These are phyloP conservation scores for Drosophila setifemur DNA, from an alignment of 1,140 invertebrate genomes.

Conservation along the genomic window DNA sequence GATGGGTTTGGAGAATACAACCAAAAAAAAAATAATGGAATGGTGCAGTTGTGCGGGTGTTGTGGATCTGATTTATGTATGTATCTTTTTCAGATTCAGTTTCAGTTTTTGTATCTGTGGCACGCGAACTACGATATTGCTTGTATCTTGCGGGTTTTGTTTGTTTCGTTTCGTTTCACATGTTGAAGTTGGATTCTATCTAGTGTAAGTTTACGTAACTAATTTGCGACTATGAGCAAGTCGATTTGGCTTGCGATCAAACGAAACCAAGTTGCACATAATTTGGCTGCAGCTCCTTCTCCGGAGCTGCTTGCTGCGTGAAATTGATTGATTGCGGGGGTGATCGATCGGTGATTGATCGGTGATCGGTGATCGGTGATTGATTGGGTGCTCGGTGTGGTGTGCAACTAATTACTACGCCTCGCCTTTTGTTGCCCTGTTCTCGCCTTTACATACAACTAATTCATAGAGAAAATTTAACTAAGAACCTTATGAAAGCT, in stretches of 20 bases:
- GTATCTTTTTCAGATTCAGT: not conserved
- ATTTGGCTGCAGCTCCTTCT: slow-evolving; percentile 58
- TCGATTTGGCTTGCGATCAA: slow-evolving; percentile 72
- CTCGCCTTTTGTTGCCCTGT: slow-evolving; percentile 24
- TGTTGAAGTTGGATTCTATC: slow-evolving; percentile 15
- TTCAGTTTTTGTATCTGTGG: slow-evolving; percentile 34
- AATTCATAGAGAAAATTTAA: slow-evolving; percentile 68
- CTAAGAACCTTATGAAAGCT: slow-evolving; percentile 58
- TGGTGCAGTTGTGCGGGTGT: slow-evolving; percentile 6
- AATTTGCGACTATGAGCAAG: slow-evolving; percentile 72
- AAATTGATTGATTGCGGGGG: not conserved
- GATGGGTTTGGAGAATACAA: too few species aligned
- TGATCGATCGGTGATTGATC: not conserved
- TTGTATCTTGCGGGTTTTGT: slow-evolving; percentile 1
- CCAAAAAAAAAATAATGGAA: slow-evolving; percentile 28
- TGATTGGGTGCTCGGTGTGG: not conserved
- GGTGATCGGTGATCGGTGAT: not conserved
- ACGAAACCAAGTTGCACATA: slow-evolving; percentile 79
- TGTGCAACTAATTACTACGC: slow-evolving; percentile 57
- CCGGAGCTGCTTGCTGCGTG: slow-evolving; percentile 22
- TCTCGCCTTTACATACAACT: slow-evolving; percentile 56
- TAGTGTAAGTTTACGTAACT: slow-evolving; percentile 51
- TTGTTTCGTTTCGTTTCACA: slow-evolving; percentile 1
- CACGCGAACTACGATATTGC: slow-evolving; percentile 63
- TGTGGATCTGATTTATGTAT: not conserved